Percentiles rank a stretch among this genome's conserved stretches.
These are phyloP conservation scores for Thinocorus orbignyianus DNA, from an alignment of 2,113 vertebrate genomes.

Conservation along the genomic window DNA sequence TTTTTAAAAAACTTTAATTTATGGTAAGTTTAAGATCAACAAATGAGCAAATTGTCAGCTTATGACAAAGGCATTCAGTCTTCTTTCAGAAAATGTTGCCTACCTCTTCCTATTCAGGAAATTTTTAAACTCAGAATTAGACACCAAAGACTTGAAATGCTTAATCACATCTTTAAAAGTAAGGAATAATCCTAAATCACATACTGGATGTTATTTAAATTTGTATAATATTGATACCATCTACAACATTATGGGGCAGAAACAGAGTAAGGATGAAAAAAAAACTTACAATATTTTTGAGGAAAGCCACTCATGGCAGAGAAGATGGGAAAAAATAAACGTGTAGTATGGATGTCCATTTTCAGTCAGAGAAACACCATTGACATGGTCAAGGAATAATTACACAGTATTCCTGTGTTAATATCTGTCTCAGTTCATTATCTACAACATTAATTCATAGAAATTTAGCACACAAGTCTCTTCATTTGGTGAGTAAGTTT, in stretches of 20 bases:
- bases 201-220: not conserved
- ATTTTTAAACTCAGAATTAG: not conserved
- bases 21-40: not conserved
- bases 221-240: not conserved
- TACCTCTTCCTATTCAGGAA: not conserved
- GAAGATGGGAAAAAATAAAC: not conserved
- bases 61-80: not conserved
- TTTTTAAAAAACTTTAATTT: not conserved
- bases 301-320: not conserved
- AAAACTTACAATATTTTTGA: not conserved
- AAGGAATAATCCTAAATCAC: not conserved
- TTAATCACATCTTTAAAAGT: not conserved
- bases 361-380: not conserved
- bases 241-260: not conserved
- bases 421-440: not conserved
- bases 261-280: not conserved
- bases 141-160: not conserved
- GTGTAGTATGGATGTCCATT: not conserved
- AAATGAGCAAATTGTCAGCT: not conserved
- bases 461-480: not conserved
- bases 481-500: not conserved
- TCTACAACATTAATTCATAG: not conserved
- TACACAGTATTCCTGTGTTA: not conserved
- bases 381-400: not conserved
- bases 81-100: not conserved